phyloP scores from a whole-genome alignment of 1,140 invertebrate species.

The Acromyrmex heyeri region DNA sequence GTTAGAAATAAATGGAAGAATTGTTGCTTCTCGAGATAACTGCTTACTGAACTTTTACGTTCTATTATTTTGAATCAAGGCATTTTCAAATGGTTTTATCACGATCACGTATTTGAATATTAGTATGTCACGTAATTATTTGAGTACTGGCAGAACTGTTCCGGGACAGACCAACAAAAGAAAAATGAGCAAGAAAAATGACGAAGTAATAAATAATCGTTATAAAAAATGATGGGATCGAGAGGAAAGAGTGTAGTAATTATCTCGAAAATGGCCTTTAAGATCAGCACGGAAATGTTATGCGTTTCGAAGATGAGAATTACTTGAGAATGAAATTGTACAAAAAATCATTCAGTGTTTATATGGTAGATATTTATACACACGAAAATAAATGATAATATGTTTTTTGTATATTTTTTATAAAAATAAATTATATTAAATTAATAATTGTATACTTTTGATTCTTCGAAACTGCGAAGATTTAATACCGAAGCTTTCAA shows the following conservation, averaged over 20 bases:
- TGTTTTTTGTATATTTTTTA: too few species aligned
- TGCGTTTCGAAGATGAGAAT: background rate
- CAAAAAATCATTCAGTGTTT: background rate
- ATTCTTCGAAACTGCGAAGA: too few species aligned
- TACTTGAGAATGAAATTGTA: constrained; percentile 43
- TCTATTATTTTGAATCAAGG: background rate
- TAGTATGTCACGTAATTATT: constrained; percentile 1
- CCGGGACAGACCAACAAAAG: background rate
- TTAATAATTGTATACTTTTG: too few species aligned
- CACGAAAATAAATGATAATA: too few species aligned
- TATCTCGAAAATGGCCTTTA: constrained; percentile 24
- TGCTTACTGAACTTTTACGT: background rate
- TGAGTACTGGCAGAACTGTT: background rate
- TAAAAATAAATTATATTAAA: too few species aligned
- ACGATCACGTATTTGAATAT: background rate
- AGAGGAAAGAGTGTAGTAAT: background rate
- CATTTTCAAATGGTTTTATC: background rate
- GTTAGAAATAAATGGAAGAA: background rate
- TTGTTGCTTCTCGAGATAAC: background rate
- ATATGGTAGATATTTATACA: too few species aligned
- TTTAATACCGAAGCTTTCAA: too few species aligned
- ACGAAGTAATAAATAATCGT: background rate
- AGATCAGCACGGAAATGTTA: constrained; percentile 4
- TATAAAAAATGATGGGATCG: background rate
- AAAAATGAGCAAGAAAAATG: background rate